Evolutionary conservation across 2,113 vertebrate species (phyloP), one percentile per base, ranked within the genome.

Genomic region (Willisornis vidua): DNA sequence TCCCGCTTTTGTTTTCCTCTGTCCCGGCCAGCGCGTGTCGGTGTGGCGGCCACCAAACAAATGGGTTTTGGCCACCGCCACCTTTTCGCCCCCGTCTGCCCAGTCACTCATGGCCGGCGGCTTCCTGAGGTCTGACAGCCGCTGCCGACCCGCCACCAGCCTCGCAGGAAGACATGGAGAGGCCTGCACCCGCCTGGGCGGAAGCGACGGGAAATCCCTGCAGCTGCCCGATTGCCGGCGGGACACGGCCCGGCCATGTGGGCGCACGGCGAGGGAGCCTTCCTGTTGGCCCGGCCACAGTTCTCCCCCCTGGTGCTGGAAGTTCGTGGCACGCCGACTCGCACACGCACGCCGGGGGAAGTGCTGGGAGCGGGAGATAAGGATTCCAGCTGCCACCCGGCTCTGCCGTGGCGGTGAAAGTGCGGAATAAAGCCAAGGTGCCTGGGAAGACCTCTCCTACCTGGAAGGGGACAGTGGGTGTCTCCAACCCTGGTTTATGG

Each of bases 321-420:
- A 96, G 97, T 98, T 93, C 67, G 94, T 96, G 98, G 98, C 98
- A 98, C 59, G 93, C 97, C 96, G 96, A 97, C 98, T 98, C 98
- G 96, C 97, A 97, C 97, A 98, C 98, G 98, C 98, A 98, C 73
- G 55, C 63, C 95, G 28, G 96, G 97, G 99, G 99, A 99, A 99
- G 98, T 98, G 98, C 99, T 99, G 99, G 97, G 98, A 98, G 98
- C 95, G 92, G 97, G 90, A 99, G 99, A 99, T 99, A 99, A 98
- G 99, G 39, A 41, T 97, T 86, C 90, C 88, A 43, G 96, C 97
- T 97, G 97, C 98, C 98, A 98, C 97, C 89, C 49, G 14, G 77
- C 81, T 77, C 79, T 35, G 94, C 96, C 19, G 89, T 73, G 29
- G 6, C 3, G 14, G 97, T 45, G 96, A 96, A 94, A 97, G 96